These are phyloP conservation scores for Phrynocephalus vlangalii DNA, from an alignment of 2,797 vertebrate species.

Conservation along the genomic window DNA sequence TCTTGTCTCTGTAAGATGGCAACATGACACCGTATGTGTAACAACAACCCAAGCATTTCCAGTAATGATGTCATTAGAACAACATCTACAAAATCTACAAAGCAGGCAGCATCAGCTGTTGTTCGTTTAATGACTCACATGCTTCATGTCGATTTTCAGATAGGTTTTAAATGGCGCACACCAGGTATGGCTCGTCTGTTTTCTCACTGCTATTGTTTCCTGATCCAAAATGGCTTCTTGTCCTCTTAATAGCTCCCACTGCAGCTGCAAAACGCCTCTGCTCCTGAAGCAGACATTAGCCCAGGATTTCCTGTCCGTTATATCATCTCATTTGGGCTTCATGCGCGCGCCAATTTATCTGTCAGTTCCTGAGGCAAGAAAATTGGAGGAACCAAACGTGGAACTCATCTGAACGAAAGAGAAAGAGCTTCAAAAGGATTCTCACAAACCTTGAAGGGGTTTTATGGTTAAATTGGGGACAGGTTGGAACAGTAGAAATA, in stretches of 20 bases:
- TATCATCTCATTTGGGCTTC: slow-evolving; percentile 35
- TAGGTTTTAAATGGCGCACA: slow-evolving; percentile 58
- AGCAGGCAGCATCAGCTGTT: too few relatives aligned
- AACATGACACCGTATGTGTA: too few relatives aligned
- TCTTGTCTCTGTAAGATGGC: too few relatives aligned
- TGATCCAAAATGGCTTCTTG: slow-evolving; percentile 37
- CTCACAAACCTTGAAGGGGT: not conserved
- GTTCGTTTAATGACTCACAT: slow-evolving; percentile 12
- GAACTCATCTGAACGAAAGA: slow-evolving; percentile 34
- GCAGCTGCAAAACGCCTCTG: slow-evolving; percentile 23
- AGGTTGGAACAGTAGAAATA: not conserved
- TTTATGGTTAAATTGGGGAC: not conserved
- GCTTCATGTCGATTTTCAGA: slow-evolving; percentile 30
- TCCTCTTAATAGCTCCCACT: accelerated
- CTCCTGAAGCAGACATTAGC: slow-evolving; percentile 44
- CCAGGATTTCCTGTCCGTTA: slow-evolving; percentile 51
- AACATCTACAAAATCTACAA: too few relatives aligned
- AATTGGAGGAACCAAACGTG: not conserved
- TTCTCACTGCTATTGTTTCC: slow-evolving; percentile 28
- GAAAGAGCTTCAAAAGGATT: not conserved
- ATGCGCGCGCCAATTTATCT: slow-evolving; percentile 27
- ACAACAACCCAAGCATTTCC: too few relatives aligned
- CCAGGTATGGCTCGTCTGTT: slow-evolving; percentile 27
- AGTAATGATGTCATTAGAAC: too few relatives aligned
- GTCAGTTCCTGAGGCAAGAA: slow-evolving; percentile 2